phyloP scores from a whole-genome alignment of 2,888 invertebrate species.

The Drosophila koepferae region DNA sequence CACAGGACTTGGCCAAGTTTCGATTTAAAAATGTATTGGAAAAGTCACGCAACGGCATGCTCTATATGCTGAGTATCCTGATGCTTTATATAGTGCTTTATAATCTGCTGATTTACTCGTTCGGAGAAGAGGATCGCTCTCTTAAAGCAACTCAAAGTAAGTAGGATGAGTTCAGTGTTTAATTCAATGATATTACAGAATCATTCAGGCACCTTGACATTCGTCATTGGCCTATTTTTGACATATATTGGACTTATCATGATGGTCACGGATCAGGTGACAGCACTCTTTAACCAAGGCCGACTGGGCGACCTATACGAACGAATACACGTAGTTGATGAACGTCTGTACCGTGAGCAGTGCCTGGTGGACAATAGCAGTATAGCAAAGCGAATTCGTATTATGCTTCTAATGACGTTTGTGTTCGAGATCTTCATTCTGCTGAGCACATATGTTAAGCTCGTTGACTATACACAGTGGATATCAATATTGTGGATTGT shows the following conservation, averaged over 20 bases:
- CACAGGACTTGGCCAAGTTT: constrained; percentile 78
- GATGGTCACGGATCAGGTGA: constrained; percentile 84
- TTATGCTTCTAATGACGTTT: constrained; percentile 76
- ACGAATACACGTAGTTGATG: constrained; percentile 82
- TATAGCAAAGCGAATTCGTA: constrained; percentile 71
- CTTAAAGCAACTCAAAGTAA: constrained; percentile 82
- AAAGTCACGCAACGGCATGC: constrained; percentile 79
- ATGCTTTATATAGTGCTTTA: constrained; percentile 72
- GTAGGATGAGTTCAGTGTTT: constrained; percentile 32
- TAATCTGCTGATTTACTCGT: constrained; percentile 80
- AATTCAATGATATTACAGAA: background rate
- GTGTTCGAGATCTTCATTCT: constrained; percentile 77
- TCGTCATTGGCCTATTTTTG: constrained; percentile 84
- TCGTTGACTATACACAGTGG: constrained; percentile 78
- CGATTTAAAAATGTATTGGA: constrained; percentile 70
- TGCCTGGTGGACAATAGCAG: constrained; percentile 75
- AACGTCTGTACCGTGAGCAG: constrained; percentile 80
- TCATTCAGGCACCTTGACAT: constrained; percentile 82
- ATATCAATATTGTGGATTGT: constrained; percentile 80
- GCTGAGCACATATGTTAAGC: constrained; percentile 70
- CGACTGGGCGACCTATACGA: constrained; percentile 81
- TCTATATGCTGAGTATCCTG: constrained; percentile 70
- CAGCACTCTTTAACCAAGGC: constrained; percentile 82
- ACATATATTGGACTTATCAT: constrained; percentile 84
- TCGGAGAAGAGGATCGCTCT: constrained; percentile 77